Evolutionary conservation across 2,113 vertebrate species (phyloP).

Genomic region (Chaetops frenatus): DNA sequence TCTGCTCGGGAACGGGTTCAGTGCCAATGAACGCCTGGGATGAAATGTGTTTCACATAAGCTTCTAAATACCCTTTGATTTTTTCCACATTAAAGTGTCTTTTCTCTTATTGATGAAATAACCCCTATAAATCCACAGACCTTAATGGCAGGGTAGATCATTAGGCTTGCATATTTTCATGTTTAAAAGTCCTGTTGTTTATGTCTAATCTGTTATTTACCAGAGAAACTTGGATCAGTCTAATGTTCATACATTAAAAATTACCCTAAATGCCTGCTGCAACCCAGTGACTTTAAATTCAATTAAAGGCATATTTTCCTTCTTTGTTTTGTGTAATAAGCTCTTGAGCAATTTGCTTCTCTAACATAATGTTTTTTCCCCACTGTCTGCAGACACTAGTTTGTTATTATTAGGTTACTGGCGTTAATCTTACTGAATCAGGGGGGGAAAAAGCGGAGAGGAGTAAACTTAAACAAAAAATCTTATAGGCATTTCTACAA

Average conservation of each 20-base stretch:
- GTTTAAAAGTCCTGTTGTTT: background rate
- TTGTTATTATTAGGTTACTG: background rate
- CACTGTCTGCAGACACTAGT: background rate
- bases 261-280: slow-evolving; percentile 13
- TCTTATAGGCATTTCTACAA: background rate
- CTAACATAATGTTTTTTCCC: slow-evolving; percentile 8
- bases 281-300: slow-evolving; percentile 7
- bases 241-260: slow-evolving; percentile 34
- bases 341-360: slow-evolving; percentile 25
- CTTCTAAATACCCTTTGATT: background rate
- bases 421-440: background rate
- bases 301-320: slow-evolving; percentile 28
- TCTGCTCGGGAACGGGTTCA: background rate
- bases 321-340: slow-evolving; percentile 6
- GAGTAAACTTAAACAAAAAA: background rate
- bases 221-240: background rate
- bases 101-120: slow-evolving; percentile 6
- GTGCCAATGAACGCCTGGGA: background rate
- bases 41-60: background rate
- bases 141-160: slow-evolving; percentile 4
- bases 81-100: slow-evolving; percentile 29
- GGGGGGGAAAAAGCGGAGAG: background rate
- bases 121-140: background rate
- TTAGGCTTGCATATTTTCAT: slow-evolving; percentile 15
- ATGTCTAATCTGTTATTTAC: slow-evolving; percentile 14